phyloP scores from a whole-genome alignment of 2,113 vertebrate genomes.

The Podocnemis expansa region DNA sequence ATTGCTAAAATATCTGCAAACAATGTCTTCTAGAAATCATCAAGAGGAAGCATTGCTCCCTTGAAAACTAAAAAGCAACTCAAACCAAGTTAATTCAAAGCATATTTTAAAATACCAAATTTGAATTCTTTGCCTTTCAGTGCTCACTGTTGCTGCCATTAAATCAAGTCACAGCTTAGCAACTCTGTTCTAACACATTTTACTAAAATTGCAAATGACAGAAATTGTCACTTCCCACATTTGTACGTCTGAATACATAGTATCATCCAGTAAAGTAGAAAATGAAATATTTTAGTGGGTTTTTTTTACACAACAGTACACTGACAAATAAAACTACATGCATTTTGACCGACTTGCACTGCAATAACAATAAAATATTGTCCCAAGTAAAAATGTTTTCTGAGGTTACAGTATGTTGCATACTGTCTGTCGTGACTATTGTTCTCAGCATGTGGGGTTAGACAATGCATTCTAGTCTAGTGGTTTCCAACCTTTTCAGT shows the following conservation, averaged over 20 bases:
- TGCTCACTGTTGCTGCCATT: background rate
- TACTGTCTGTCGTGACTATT: background rate
- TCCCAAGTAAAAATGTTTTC: background rate
- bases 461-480: background rate
- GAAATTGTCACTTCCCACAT: background rate
- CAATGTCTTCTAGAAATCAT: conserved; percentile 58
- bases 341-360: background rate
- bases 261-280: background rate
- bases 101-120: conserved; percentile 48
- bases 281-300: background rate
- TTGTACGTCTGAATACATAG: background rate
- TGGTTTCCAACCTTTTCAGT: no score
- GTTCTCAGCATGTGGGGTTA: background rate
- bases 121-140: background rate
- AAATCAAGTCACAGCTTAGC: background rate
- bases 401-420: background rate
- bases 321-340: background rate
- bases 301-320: background rate
- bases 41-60: conserved; percentile 31
- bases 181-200: background rate
- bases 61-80: conserved; percentile 59
- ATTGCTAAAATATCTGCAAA: conserved; percentile 48
- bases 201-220: background rate
- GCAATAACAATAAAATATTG: background rate
- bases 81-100: conserved; percentile 52